Percentiles rank a stretch among this genome's conserved stretches.
Conservation (phyloP, 1,140 invertebrate species). For the Formica selysi region DNA sequence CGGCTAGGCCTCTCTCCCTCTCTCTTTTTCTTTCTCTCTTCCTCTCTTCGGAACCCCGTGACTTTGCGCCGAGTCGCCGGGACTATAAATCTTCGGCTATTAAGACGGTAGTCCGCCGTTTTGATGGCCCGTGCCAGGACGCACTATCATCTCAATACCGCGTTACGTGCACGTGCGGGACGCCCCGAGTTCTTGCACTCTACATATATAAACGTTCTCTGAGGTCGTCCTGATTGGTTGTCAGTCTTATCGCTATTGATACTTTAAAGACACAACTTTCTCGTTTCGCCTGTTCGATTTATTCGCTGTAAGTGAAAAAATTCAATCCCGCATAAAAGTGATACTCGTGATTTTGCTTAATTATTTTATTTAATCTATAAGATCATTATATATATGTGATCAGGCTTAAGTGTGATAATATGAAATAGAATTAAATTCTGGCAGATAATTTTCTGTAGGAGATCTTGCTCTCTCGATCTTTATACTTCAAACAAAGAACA, state of each 20-base stretch:
- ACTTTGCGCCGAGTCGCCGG: slow-evolving; percentile 83
- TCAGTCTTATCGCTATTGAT: slow-evolving; percentile 26
- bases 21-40: slow-evolving; percentile 9
- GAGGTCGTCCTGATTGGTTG: slow-evolving; percentile 38
- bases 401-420: neutral
- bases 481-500: neutral
- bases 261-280: neutral
- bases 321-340: neutral
- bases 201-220: slow-evolving; percentile 43
- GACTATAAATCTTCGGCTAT: slow-evolving; percentile 85
- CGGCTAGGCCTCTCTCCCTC: slow-evolving; percentile 49
- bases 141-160: slow-evolving; percentile 70
- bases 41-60: slow-evolving; percentile 52
- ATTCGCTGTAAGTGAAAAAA: no score
- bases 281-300: neutral
- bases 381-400: neutral
- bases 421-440: neutral
- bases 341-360: neutral
- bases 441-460: neutral
- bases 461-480: neutral
- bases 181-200: slow-evolving; percentile 34
- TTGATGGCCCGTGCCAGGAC: slow-evolving; percentile 85
- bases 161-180: slow-evolving; percentile 68
- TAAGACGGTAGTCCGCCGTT: slow-evolving; percentile 84
- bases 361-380: neutral